Evolutionary conservation across 2,888 invertebrate species (phyloP), one percentile per base, ranked within the genome.

Genomic region (Pycnomerus fuliginosus): DNA sequence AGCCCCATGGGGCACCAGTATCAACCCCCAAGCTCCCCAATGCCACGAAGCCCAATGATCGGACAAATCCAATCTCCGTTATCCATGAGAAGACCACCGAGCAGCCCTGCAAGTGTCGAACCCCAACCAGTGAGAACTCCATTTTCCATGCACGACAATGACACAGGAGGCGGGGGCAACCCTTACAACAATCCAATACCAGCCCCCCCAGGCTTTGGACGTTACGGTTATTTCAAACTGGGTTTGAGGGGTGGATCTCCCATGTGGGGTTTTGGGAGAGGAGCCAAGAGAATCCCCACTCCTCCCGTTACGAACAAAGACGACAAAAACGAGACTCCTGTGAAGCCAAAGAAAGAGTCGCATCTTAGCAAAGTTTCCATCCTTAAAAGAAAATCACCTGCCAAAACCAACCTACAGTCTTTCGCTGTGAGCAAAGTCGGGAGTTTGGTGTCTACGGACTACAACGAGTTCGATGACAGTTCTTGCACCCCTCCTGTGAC

Each of bases 231-330:
- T 65, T 75, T 78, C 54, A 80, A 80, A 58, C 73, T 81, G 2
- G 87, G 78, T 8, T 59, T 85, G 2, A 69, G 79, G 47, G 85
- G 85, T 13, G 85, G 85, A 3, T 78, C 84, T 0, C 83, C 84
- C 1, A 80, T 83, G 72, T 84, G 84, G 84, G 71, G 74, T 39
- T 72, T 67, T 27, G 67, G 68, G 64, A 72, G 65, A 55, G 75
- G 55, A 54, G 72, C 65, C 32, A 75, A 69, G 58, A 65, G 58
- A 53, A 68, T 62, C 36, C 68, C 65, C 57, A 73, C 65, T 7
- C 61, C 66, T 11, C 64, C 67, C 3, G 42, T 37, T 3, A 8
- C 45, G 13, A 47, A 23, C 22, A 45, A 43, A 41, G 38, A 41
- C 10, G 53, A 50, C 11, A 10, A 25, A 10, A 4, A 4, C 4